phyloP scores from a whole-genome alignment of 2,113 vertebrate species.

The Amphiprion percula region DNA sequence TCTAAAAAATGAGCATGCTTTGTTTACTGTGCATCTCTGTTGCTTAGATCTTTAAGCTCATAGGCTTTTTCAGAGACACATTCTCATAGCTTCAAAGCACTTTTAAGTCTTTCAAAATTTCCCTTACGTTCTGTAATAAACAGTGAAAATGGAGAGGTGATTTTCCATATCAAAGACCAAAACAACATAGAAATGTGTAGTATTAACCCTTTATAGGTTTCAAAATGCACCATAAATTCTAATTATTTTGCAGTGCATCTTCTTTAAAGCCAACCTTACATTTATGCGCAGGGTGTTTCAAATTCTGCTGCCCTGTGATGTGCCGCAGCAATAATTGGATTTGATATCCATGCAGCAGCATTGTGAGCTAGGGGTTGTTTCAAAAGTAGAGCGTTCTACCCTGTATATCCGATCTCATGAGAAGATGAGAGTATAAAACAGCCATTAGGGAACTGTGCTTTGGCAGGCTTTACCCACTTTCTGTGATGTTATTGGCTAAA shows the following conservation, averaged over 20 bases:
- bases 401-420: conserved; percentile 16
- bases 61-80: neutral
- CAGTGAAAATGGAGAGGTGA: too few species aligned
- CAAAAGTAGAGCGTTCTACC: conserved; percentile 29
- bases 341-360: conserved; percentile 39
- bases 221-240: neutral
- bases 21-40: neutral
- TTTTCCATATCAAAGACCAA: neutral
- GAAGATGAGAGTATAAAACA: conserved; percentile 29
- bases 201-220: neutral
- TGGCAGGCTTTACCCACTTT: conserved; percentile 16
- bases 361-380: conserved; percentile 22
- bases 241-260: neutral
- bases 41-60: neutral
- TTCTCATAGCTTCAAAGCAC: neutral
- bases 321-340: conserved; percentile 46
- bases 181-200: neutral
- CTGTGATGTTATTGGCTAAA: conserved; percentile 20
- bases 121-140: too few species aligned
- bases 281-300: conserved; percentile 19
- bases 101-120: too few species aligned
- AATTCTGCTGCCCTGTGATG: conserved; percentile 42
- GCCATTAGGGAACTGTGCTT: conserved; percentile 24
- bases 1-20: neutral
- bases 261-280: neutral